Evolutionary conservation across 2,113 vertebrate genomes (phyloP).

Genomic region (Nestor notabilis): DNA sequence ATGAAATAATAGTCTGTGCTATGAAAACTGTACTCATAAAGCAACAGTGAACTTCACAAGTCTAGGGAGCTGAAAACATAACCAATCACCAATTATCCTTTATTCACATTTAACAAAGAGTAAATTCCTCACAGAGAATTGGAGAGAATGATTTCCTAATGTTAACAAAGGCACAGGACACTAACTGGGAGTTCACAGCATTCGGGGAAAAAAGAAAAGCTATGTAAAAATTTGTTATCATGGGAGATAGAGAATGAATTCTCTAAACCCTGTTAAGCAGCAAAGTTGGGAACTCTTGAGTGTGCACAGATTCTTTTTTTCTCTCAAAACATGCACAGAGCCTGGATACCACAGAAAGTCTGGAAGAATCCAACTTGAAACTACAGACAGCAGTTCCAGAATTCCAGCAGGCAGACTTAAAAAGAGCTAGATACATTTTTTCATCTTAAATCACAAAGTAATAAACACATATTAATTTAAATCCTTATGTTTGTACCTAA

Average conservation of each 20-base stretch:
- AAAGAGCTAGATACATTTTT: not conserved
- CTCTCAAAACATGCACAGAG: not conserved
- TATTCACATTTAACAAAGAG: conserved; percentile 23
- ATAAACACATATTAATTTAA: not conserved
- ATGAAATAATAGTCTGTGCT: conserved; percentile 18
- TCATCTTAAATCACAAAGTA: not conserved
- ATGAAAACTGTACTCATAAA: not conserved
- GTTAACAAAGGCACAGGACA: not conserved
- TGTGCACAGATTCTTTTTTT: not conserved
- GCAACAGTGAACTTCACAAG: not conserved
- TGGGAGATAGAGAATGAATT: not conserved
- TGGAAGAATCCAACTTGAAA: not conserved
- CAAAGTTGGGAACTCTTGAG: not conserved
- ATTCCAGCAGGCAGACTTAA: not conserved
- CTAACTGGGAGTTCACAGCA: not conserved
- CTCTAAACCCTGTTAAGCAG: not conserved
- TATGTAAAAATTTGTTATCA: not conserved
- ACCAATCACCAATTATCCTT: not conserved
- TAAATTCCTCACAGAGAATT: not conserved
- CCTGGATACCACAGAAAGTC: not conserved
- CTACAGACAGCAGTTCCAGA: not conserved
- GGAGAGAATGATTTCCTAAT: not conserved
- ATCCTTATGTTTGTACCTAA: not conserved
- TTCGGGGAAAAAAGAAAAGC: not conserved
- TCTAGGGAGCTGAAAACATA: not conserved